phyloP scores from a whole-genome alignment of 2,113 vertebrate species.

The Chunga burmeisteri region DNA sequence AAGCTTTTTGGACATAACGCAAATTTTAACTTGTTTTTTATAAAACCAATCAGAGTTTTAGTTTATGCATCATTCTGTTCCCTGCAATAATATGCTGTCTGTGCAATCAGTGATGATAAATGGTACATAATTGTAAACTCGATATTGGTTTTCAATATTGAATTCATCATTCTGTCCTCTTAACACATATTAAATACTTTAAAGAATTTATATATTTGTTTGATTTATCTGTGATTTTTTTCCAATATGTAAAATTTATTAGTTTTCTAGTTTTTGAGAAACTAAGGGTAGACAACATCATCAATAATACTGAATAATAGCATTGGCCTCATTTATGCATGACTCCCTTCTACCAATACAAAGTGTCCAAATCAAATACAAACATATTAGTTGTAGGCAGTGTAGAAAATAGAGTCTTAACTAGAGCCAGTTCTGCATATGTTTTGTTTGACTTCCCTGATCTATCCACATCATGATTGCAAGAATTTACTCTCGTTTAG shows the following conservation, averaged over 20 bases:
- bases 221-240: slow-evolving; percentile 75
- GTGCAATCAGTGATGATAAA: slow-evolving; percentile 77
- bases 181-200: slow-evolving; percentile 86
- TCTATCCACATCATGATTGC: background rate
- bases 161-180: slow-evolving; percentile 85
- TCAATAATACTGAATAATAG: slow-evolving; percentile 80
- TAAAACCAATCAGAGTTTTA: slow-evolving; percentile 67
- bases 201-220: slow-evolving; percentile 81
- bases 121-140: slow-evolving; percentile 80
- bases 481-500: background rate
- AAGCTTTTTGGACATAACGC: slow-evolving; percentile 58
- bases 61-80: slow-evolving; percentile 71
- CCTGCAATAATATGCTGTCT: slow-evolving; percentile 68
- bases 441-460: background rate
- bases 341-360: slow-evolving; percentile 64
- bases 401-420: slow-evolving; percentile 12
- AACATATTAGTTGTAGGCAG: slow-evolving; percentile 45
- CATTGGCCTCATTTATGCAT: slow-evolving; percentile 62
- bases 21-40: slow-evolving; percentile 62
- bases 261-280: slow-evolving; percentile 78
- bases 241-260: slow-evolving; percentile 81
- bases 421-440: background rate
- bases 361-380: slow-evolving; percentile 69
- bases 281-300: slow-evolving; percentile 72
- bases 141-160: slow-evolving; percentile 84